Conservation (phyloP, 2,888 invertebrate species). For the Chorisops tibialis region DNA sequence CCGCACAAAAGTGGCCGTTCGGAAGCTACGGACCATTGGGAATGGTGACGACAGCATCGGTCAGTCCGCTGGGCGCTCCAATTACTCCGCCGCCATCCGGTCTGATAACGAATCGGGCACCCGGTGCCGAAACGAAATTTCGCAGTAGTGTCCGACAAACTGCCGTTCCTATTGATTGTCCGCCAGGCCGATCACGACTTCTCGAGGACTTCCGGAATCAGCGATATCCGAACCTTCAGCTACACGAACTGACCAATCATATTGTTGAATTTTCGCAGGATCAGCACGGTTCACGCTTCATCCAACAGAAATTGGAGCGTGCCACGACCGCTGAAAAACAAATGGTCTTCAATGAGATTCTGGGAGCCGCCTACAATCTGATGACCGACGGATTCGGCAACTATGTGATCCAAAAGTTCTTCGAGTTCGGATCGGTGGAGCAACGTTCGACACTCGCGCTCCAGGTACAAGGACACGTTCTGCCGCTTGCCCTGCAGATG, state of each 20-base stretch:
- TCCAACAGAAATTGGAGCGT: constrained; percentile 94
- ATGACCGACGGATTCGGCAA: constrained; percentile 99
- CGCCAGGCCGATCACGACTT: constrained; percentile 75
- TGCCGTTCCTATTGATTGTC: constrained; percentile 43
- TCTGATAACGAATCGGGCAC: constrained; percentile 62
- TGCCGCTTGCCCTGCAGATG: constrained; percentile 93
- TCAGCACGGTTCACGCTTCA: constrained; percentile 95
- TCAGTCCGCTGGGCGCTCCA: constrained; percentile 48
- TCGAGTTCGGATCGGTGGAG: constrained; percentile 92
- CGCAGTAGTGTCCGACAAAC: constrained; percentile 31
- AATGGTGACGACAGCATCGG: background rate
- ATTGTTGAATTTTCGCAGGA: constrained; percentile 93
- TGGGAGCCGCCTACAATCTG: constrained; percentile 83
- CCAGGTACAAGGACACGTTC: constrained; percentile 79
- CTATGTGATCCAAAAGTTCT: constrained; percentile 95
- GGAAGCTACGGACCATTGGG: background rate
- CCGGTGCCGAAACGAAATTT: constrained; percentile 80
- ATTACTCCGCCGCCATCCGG: constrained; percentile 62
- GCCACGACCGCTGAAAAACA: constrained; percentile 90
- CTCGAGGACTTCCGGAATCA: constrained; percentile 91
- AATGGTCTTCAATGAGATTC: constrained; percentile 91
- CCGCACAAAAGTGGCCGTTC: background rate
- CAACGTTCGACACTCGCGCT: constrained; percentile 83
- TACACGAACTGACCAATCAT: constrained; percentile 88
- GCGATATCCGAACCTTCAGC: constrained; percentile 75